These are phyloP conservation scores for Tethea ocularis DNA, from an alignment of 2,888 invertebrate species.

Conservation along the genomic window DNA sequence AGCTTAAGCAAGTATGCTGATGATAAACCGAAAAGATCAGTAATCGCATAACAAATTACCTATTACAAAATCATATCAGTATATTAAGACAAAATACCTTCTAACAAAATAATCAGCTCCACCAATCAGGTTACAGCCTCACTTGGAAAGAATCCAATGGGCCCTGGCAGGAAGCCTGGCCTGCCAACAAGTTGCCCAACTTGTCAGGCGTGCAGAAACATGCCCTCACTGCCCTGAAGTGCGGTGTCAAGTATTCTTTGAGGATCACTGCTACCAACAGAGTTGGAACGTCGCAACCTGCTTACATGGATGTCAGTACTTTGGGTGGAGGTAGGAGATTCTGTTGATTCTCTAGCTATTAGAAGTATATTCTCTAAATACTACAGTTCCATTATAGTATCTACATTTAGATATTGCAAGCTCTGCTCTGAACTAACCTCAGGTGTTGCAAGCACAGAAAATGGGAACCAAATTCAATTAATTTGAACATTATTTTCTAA, in stretches of 20 bases:
- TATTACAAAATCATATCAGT: too few relatives aligned
- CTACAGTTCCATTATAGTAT: too few relatives aligned
- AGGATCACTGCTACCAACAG: conserved; percentile 92
- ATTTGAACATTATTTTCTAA: too few relatives aligned
- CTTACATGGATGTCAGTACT: conserved; percentile 84
- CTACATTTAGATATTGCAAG: neutral
- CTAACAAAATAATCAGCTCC: neutral
- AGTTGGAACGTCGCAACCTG: conserved; percentile 91
- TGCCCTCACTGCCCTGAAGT: conserved; percentile 88
- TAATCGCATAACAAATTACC: too few relatives aligned
- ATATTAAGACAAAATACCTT: neutral
- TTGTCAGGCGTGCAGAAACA: conserved; percentile 84
- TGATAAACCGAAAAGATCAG: too few relatives aligned
- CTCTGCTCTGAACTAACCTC: too few relatives aligned
- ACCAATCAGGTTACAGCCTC: conserved; percentile 71
- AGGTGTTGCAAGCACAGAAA: too few relatives aligned
- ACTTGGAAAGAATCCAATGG: conserved; percentile 80
- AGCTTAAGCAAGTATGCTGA: too few relatives aligned
- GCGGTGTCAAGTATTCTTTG: conserved; percentile 92
- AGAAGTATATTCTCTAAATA: too few relatives aligned
- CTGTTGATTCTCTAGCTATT: too few relatives aligned
- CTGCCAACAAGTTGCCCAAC: conserved; percentile 80
- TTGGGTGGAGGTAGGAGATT: conserved; percentile 81
- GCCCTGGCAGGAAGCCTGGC: conserved; percentile 85
- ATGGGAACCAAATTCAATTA: too few relatives aligned